Base-by-base conservation (phyloP, 1,140 invertebrate species). In the Drosophila trapezifrons region DNA sequence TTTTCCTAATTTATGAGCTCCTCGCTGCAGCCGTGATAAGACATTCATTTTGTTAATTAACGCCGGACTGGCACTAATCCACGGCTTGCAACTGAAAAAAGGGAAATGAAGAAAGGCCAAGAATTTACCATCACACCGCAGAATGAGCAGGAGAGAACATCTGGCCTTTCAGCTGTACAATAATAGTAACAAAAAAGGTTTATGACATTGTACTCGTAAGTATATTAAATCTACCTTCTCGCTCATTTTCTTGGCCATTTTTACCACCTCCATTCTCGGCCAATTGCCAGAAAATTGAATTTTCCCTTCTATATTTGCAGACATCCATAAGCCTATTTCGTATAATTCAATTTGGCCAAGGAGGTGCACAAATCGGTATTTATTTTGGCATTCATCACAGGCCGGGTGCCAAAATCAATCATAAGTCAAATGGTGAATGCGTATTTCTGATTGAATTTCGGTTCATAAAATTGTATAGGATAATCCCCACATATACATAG, bases 301-400 rank as follows among this genome's bases (percentile, higher is more conserved):
- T 74, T 57, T 13, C 18, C 29, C 25, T 43, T 74, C n/a, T 29
- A 27, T 63, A 51, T 59, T 25, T 37, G 20, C 25, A 22, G 18
- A 35, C 49, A 22, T 18, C 32, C 27, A 25, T 38, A 73, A 72
- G 45, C 46, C 67, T 32, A 73, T 66, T 76, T 54, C 12, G 29
- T 45, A 12, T 37, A 67, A 76, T 67, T 76, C 35, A 35, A 76
- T 76, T 67, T 67, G 20, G 13, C 29, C 25, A 43, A 51, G 8
- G 18, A 40, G 37, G 20, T 47, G 29, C 22, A 62, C 20, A 66
- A 58, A 46, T 58, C 52, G 37, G 25, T 35, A 65, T 64, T 38
- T 65, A 29, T 17, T 49, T 57, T 57, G 35, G 29, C 43, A 37
- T 32, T 43, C 25, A 47, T 43, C 20, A 38, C 32, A 18, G 32